phyloP scores from a whole-genome alignment of 2,888 invertebrate species.

The Ichneumoninae sp. region DNA sequence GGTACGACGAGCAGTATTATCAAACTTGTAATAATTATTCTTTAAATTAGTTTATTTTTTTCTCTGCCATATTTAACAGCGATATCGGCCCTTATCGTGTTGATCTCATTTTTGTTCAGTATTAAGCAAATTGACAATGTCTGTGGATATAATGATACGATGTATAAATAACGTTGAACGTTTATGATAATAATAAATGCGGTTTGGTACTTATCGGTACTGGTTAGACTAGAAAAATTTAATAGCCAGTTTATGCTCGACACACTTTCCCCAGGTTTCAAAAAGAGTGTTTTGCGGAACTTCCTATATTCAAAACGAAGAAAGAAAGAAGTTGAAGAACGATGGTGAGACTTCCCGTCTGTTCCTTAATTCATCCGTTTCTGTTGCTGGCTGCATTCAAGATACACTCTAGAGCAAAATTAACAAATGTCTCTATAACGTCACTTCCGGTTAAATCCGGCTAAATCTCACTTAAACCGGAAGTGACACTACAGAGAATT shows the following conservation, averaged over 20 bases:
- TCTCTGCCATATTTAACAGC: background rate
- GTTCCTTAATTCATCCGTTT: background rate
- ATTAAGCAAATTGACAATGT: constrained; percentile 24
- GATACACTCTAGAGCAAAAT: too few relatives aligned
- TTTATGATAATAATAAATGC: constrained; percentile 28
- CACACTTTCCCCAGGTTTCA: background rate
- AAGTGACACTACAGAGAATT: too few relatives aligned
- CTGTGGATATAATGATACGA: background rate
- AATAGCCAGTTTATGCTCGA: background rate
- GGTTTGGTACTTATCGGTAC: constrained; percentile 21
- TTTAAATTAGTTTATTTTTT: background rate
- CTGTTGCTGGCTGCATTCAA: too few relatives aligned
- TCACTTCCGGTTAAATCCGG: too few relatives aligned
- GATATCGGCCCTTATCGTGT: background rate
- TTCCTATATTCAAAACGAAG: background rate
- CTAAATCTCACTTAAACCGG: too few relatives aligned
- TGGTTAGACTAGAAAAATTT: background rate
- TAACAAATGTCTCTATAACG: too few relatives aligned
- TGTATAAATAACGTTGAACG: constrained; percentile 17
- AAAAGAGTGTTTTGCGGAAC: background rate
- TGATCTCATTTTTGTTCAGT: background rate
- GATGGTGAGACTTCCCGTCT: background rate
- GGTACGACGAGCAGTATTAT: constrained; percentile 34
- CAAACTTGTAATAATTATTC: constrained; percentile 8
- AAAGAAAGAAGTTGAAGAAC: background rate